phyloP scores from a whole-genome alignment of 2,113 vertebrate genomes.

The Tragelaphus buxtoni region DNA sequence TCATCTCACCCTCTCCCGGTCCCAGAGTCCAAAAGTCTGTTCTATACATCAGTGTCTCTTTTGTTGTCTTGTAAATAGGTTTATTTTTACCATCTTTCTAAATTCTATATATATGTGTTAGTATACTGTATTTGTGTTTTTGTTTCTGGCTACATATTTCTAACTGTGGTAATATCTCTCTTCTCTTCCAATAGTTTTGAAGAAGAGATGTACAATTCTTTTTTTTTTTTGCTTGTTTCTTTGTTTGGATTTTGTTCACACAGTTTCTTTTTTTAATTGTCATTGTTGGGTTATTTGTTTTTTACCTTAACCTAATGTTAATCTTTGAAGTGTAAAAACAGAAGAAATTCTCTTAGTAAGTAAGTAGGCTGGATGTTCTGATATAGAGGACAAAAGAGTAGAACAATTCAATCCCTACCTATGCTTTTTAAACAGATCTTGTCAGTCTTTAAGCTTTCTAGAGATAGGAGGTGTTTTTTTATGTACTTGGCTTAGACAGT shows the following conservation, averaged over 20 bases:
- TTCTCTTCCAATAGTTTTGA: not conserved
- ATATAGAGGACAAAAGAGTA: not conserved
- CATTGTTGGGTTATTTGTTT: not conserved
- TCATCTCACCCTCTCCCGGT: no score
- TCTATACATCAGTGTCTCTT: no score
- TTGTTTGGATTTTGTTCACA: not conserved
- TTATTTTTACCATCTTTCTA: no score
- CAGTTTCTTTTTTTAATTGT: not conserved
- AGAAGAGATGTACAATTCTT: not conserved
- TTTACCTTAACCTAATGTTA: not conserved
- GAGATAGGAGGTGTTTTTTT: not conserved
- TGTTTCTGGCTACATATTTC: no score
- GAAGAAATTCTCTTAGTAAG: not conserved
- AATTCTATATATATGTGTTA: no score
- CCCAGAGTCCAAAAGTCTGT: no score
- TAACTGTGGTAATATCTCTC: not conserved
- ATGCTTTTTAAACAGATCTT: not conserved
- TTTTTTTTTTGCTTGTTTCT: not conserved
- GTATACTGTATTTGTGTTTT: no score
- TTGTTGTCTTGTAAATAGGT: no score
- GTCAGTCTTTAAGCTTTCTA: not conserved
- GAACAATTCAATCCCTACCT: not conserved
- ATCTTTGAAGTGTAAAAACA: not conserved
- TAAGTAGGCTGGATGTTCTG: not conserved
- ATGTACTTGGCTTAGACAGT: not conserved